Evolutionary conservation across 2,888 invertebrate species (phyloP), one percentile per base, ranked within the genome.

Genomic region (Phytoseiulus persimilis): DNA sequence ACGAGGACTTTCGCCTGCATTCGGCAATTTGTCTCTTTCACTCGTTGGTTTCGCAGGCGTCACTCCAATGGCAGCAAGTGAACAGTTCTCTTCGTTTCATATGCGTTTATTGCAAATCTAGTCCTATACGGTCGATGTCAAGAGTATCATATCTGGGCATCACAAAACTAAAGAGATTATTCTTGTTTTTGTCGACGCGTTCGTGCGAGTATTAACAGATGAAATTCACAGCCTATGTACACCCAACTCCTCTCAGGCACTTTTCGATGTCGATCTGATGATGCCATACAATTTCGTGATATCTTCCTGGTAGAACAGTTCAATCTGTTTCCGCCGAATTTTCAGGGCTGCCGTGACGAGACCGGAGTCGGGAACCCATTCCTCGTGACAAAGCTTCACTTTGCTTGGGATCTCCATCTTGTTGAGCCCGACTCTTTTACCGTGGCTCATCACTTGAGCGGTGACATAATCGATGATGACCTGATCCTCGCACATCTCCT

Each of bases 301-400:
- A 65, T 93, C 93, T 31, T 92, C 91, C 90, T 92, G 91, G 92
- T 93, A 94, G 83, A 92, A 92, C 65, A 92, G 92, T 91, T 94
- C 93, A 90, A 94, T 93, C 90, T 92, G 92, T 91, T 93, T 93
- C 32, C 94, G 92, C 91, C 94, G 94, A 90, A 94, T 92, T 91
- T 94, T 94, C 91, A 94, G 92, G 31, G 94, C 94, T 90, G 94
- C 94, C 1, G 94, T 94, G 45, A 94, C 93, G 23, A 94, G 92
- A 31, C 94, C 94, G 9, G 92, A 92, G 90, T 94, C 94, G 9
- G 94, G 94, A 90, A 93, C 93, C 94, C 94, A 94, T n/a, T 92
- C 92, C 45, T 94, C 94, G 0, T 92, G 91, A 90, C 93, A 93
- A 32, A 94, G 91, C 89, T 92, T 92, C n/a, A 94, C 87, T 45